phyloP scores from a whole-genome alignment of 2,888 invertebrate species.

The Conistra vaccinii region DNA sequence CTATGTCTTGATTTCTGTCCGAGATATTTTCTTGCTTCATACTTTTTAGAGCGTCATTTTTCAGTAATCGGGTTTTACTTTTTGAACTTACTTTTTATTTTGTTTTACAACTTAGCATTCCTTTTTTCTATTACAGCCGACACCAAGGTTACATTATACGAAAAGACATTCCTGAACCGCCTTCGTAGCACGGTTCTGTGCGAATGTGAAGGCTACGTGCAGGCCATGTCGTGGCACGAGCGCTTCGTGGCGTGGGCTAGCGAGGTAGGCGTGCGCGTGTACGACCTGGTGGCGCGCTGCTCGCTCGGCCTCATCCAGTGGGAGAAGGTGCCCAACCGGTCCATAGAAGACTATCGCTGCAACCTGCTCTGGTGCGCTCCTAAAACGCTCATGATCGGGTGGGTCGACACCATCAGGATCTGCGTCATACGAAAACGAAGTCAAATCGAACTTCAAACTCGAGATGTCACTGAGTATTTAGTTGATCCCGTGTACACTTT shows the following conservation, averaged over 20 bases:
- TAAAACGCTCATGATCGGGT: conserved; percentile 96
- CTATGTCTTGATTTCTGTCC: no score
- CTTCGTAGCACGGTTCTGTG: conserved; percentile 94
- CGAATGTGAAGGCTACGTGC: conserved; percentile 96
- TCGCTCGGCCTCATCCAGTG: conserved; percentile 97
- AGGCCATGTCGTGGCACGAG: conserved; percentile 96
- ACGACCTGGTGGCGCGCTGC: conserved; percentile 95
- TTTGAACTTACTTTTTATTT: no score
- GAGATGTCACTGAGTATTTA: conserved; percentile 95
- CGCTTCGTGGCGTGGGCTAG: conserved; percentile 98
- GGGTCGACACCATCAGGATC: conserved; percentile 97
- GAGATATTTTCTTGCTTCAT: no score
- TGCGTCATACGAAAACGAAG: conserved; percentile 96
- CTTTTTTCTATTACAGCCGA: conserved; percentile 90
- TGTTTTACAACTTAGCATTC: no score
- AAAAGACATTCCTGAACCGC: conserved; percentile 96
- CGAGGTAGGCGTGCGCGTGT: conserved; percentile 96
- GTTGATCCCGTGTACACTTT: conserved; percentile 97
- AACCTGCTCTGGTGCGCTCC: conserved; percentile 97
- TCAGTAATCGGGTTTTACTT: no score
- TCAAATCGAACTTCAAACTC: conserved; percentile 92
- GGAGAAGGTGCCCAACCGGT: conserved; percentile 90
- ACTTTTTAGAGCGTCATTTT: no score
- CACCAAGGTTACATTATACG: conserved; percentile 96
- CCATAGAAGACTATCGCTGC: conserved; percentile 93